A percentile compares a stretch with the other conserved stretches of the same genome.
These are phyloP conservation scores for Shinisaurus crocodilurus DNA, from an alignment of 2,113 vertebrate species.

Conservation along the genomic window DNA sequence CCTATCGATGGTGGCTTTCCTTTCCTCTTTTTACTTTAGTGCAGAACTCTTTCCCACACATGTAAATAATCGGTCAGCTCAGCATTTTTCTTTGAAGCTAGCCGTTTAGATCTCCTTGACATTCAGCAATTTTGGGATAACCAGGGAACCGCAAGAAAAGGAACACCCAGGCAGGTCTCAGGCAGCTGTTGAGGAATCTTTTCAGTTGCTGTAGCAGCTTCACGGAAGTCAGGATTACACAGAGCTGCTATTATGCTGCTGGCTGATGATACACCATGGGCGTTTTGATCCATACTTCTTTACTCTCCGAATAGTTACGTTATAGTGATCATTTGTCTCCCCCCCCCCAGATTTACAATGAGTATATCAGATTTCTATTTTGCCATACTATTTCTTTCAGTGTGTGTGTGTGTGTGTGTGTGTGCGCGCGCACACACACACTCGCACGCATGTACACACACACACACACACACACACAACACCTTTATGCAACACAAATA, in stretches of 20 bases:
- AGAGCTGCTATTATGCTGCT: background rate
- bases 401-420: background rate
- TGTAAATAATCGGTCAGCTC: conserved; percentile 32
- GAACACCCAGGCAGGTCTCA: conserved; percentile 32
- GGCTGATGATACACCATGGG: background rate
- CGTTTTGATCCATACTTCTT: background rate
- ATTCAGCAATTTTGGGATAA: conserved; percentile 1
- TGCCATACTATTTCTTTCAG: background rate
- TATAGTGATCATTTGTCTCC: conserved; percentile 31
- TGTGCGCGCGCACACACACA: too few relatives aligned
- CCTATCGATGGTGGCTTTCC: background rate
- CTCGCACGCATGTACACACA: too few relatives aligned
- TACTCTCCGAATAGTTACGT: background rate
- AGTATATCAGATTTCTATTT: conserved; percentile 17
- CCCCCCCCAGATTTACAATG: conserved; percentile 19
- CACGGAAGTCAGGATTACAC: background rate
- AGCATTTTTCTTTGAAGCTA: conserved; percentile 25
- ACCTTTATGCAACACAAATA: background rate
- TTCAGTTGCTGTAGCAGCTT: conserved; percentile 27
- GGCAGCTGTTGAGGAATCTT: conserved; percentile 4
- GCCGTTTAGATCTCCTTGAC: conserved; percentile 32
- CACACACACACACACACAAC: background rate
- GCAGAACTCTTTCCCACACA: conserved; percentile 16
- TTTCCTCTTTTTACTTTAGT: background rate
- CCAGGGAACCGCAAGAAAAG: conserved; percentile 44